phyloP scores from a whole-genome alignment of 2,797 vertebrate genomes.

The Sebastiscus tertius region DNA sequence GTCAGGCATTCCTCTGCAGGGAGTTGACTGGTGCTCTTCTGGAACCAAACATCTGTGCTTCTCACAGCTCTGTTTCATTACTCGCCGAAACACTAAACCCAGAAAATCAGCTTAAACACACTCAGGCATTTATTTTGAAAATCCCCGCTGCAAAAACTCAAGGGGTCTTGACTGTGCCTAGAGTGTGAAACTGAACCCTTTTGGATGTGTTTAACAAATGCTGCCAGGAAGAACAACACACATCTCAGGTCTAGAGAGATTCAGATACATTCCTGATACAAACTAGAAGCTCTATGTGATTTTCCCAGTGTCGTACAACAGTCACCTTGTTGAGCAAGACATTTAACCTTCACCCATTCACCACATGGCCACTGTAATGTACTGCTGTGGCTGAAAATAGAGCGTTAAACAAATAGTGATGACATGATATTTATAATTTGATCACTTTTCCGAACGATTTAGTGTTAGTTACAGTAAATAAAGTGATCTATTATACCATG shows the following conservation, averaged over 20 bases:
- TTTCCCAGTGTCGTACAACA: slow-evolving; percentile 39
- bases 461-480: background rate
- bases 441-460: background rate
- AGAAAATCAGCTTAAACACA: slow-evolving; percentile 73
- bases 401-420: background rate
- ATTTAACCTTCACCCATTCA: slow-evolving; percentile 23
- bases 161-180: slow-evolving; percentile 59
- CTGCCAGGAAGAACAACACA: slow-evolving; percentile 71
- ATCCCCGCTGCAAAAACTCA: slow-evolving; percentile 61
- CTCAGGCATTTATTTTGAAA: slow-evolving; percentile 76
- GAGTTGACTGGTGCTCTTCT: slow-evolving; percentile 67
- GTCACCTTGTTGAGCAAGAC: slow-evolving; percentile 23
- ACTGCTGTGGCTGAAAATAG: background rate
- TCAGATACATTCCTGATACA: slow-evolving; percentile 51
- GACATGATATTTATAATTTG: background rate
- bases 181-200: slow-evolving; percentile 66
- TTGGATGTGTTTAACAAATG: slow-evolving; percentile 67
- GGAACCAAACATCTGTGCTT: slow-evolving; percentile 73
- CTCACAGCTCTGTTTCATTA: slow-evolving; percentile 71
- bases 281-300: slow-evolving; percentile 40
- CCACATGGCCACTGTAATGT: background rate
- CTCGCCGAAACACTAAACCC: slow-evolving; percentile 72
- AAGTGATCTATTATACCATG: background rate
- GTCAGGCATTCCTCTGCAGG: slow-evolving; percentile 76
- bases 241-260: slow-evolving; percentile 42